A percentile compares a stretch with the other conserved stretches of the same genome.
Conservation (phyloP, 2,797 vertebrate species). For the Danio albolineatus region DNA sequence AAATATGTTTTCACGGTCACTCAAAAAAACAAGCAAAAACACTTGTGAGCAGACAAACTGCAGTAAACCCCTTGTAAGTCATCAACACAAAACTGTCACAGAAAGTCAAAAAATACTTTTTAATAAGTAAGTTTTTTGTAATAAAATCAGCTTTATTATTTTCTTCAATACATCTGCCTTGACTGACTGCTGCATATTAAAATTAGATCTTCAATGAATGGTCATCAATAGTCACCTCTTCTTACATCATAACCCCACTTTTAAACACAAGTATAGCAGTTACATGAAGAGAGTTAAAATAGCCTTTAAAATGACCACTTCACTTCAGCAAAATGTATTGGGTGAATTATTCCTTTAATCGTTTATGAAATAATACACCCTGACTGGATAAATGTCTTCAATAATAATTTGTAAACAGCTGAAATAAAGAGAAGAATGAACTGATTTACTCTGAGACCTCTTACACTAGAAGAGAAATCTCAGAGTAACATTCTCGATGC, state of each 20-base stretch:
- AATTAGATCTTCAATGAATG: background rate
- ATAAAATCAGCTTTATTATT: background rate
- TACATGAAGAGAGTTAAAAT: too few relatives aligned
- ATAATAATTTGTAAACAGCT: background rate
- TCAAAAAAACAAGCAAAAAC: background rate
- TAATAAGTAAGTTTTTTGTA: too few relatives aligned
- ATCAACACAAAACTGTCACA: background rate
- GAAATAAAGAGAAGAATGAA: background rate
- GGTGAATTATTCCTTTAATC: too few relatives aligned
- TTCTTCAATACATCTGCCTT: background rate
- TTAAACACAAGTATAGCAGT: too few relatives aligned
- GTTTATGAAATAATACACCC: too few relatives aligned
- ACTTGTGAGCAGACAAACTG: background rate
- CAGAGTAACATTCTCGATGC: background rate
- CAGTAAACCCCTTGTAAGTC: background rate
- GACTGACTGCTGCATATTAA: background rate
- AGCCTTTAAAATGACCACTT: too few relatives aligned
- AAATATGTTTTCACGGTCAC: too few relatives aligned
- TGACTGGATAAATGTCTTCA: background rate
- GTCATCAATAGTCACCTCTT: too few relatives aligned
- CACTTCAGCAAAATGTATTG: too few relatives aligned
- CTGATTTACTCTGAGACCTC: background rate
- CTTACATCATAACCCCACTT: too few relatives aligned
- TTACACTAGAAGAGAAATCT: background rate
- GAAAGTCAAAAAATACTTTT: too few relatives aligned